Evolutionary conservation across 2,888 invertebrate genomes (phyloP), one percentile per base, ranked within the genome.

Genomic region (Temnothorax rugatulus): DNA sequence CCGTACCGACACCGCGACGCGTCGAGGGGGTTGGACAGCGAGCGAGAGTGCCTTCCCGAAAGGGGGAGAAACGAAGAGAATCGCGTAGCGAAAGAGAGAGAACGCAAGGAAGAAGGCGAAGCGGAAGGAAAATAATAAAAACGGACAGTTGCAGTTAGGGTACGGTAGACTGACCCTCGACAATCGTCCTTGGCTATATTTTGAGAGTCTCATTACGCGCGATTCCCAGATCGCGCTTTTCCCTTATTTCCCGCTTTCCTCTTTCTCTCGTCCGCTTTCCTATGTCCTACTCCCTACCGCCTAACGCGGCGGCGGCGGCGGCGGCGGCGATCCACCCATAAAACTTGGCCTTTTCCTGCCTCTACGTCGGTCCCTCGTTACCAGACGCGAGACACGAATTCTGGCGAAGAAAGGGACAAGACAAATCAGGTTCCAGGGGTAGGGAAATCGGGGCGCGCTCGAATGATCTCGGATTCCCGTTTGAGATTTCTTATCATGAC

Each of bases 91-190:
- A 84, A 81, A 85, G 83, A 73, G 77, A 75, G 69, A 66, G 76
- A 75, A 69, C 71, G 44, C 52, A 61, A 84, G 63, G 63, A 83
- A 83, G 77, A 75, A 59, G 69, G 52, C 50, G 74, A 63, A 59
- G 77, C 71, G 74, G 54, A 83, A 77, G 89, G 90, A 90, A 91
- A 93, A 94, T 93, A 93, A 94, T 92, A 94, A 93, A 93, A 93
- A 93, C 91, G 92, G 93, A 93, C 93, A 94, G 90, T 93, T 88
- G 92, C 93, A 93, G 93, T 93, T 93, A 93, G 92, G 86, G 90
- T 91, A 94, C 92, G 94, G 90, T 93, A 94, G 94, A 94, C 92
- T 93, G 93, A 93, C 93, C 93, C 93, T 93, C 92, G 91, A 94
- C 94, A 93, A 94, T 94, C 92, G 94, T 92, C 92, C 91, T 92